Conservation (phyloP, 2,797 vertebrate genomes). For the Streptopelia turtur region DNA sequence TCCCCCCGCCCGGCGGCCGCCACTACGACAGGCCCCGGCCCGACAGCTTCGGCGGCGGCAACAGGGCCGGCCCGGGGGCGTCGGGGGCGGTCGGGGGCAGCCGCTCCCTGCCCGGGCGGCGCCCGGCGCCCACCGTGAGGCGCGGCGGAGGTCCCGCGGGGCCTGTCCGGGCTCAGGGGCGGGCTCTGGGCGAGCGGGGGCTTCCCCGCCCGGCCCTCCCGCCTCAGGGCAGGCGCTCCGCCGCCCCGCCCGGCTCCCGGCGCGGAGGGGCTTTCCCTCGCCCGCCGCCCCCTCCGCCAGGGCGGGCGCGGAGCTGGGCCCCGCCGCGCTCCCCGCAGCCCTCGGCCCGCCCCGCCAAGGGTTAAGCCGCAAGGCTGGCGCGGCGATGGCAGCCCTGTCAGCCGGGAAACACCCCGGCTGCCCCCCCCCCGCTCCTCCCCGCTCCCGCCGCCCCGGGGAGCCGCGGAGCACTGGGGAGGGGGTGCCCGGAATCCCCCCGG, state of each 20-base stretch:
- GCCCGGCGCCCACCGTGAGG: not conserved
- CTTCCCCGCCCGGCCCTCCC: not conserved
- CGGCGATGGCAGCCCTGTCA: constrained; percentile 5
- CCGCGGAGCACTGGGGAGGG: not conserved
- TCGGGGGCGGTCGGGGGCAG: not conserved
- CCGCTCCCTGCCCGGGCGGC: not conserved
- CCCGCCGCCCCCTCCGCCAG: not conserved
- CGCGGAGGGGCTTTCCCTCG: not conserved
- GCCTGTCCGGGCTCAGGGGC: not conserved
- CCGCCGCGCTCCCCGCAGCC: not conserved
- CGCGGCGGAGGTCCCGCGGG: not conserved
- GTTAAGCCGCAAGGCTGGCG: not conserved
- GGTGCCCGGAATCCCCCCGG: not conserved
- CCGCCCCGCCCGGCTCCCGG: not conserved
- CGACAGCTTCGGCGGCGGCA: not conserved
- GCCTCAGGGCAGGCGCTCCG: not conserved
- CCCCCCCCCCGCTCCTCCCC: constrained; percentile 60
- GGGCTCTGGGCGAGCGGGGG: not conserved
- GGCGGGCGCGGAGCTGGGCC: not conserved
- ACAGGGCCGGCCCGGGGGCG: not conserved
- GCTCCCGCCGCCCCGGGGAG: constrained; percentile 13
- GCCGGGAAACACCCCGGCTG: not conserved
- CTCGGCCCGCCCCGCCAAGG: not conserved
- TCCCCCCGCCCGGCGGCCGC: not conserved
- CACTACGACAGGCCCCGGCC: not conserved